phyloP scores from a whole-genome alignment of 2,888 invertebrate genomes.

The Caenorhabditis japonica region DNA sequence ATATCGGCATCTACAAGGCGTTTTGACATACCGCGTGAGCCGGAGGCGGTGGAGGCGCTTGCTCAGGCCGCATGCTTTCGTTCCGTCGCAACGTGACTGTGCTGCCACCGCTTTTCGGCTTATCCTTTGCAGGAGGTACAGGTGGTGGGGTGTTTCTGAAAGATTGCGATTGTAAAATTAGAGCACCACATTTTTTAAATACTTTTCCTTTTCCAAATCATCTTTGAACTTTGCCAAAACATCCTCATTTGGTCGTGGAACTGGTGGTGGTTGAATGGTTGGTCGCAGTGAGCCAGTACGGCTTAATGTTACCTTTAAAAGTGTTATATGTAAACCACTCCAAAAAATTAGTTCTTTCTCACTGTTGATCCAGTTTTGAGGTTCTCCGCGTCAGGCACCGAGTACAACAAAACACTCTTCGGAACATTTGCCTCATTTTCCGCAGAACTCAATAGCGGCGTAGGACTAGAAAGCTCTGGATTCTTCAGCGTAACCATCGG shows the following conservation, averaged over 20 bases:
- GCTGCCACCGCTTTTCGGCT: conserved; percentile 32
- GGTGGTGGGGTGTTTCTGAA: conserved; percentile 37
- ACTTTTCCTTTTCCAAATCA: conserved; percentile 33
- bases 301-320: conserved; percentile 31
- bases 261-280: conserved; percentile 44
- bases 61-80: conserved; percentile 56
- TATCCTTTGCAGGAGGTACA: conserved; percentile 26
- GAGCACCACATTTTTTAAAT: not conserved
- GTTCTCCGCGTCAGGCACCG: conserved; percentile 16
- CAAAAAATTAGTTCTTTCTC: not conserved
- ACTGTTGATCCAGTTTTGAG: conserved; percentile 32
- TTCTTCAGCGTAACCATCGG: conserved; percentile 51
- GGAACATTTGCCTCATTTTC: conserved; percentile 12
- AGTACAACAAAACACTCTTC: conserved; percentile 19
- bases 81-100: conserved; percentile 25
- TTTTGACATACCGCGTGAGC: conserved; percentile 38
- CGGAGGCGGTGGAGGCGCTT: conserved; percentile 59
- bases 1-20: too few species aligned
- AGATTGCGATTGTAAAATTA: too few species aligned
- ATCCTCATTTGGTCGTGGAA: conserved; percentile 46
- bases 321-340: not conserved
- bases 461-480: conserved; percentile 40
- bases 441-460: conserved; percentile 20
- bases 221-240: conserved; percentile 38
- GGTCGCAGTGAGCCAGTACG: conserved; percentile 42